A percentile compares a stretch with the other conserved stretches of the same genome.
Conservation (phyloP, 2,888 invertebrate genomes). For the Zeuzera pyrina region DNA sequence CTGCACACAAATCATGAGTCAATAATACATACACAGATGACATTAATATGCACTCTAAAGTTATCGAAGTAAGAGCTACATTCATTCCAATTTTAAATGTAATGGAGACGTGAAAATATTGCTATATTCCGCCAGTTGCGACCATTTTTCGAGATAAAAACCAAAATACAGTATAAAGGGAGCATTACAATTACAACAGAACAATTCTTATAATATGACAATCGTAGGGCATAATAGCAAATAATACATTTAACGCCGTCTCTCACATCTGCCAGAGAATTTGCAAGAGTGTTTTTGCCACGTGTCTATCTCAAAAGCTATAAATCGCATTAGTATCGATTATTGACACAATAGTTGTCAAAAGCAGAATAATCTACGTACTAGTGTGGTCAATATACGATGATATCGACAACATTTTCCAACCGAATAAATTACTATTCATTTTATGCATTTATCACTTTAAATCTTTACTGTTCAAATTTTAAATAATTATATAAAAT, state of each 20-base stretch:
- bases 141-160: slow-evolving; percentile 28
- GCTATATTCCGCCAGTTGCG: neutral
- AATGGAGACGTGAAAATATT: too few relatives aligned
- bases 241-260: slow-evolving; percentile 30
- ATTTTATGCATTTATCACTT: too few relatives aligned
- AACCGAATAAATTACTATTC: too few relatives aligned
- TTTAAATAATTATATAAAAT: too few relatives aligned
- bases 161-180: slow-evolving; percentile 29
- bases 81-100: neutral
- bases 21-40: neutral
- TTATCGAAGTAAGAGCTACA: neutral
- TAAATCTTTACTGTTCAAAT: too few relatives aligned
- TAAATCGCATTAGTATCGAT: slow-evolving; percentile 47
- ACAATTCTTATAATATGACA: slow-evolving; percentile 30
- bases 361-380: slow-evolving; percentile 41
- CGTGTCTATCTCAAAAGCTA: slow-evolving; percentile 44
- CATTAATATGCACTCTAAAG: neutral
- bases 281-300: slow-evolving; percentile 39
- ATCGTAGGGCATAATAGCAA: slow-evolving; percentile 30
- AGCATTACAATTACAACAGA: slow-evolving; percentile 22
- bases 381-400: slow-evolving; percentile 38
- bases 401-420: too few relatives aligned
- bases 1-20: too few relatives aligned
- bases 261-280: slow-evolving; percentile 42
- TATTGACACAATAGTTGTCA: slow-evolving; percentile 54